Evolutionary conservation across 1,140 invertebrate genomes (phyloP), one percentile per base, ranked within the genome.

Genomic region (Aporrectodea caliginosa): DNA sequence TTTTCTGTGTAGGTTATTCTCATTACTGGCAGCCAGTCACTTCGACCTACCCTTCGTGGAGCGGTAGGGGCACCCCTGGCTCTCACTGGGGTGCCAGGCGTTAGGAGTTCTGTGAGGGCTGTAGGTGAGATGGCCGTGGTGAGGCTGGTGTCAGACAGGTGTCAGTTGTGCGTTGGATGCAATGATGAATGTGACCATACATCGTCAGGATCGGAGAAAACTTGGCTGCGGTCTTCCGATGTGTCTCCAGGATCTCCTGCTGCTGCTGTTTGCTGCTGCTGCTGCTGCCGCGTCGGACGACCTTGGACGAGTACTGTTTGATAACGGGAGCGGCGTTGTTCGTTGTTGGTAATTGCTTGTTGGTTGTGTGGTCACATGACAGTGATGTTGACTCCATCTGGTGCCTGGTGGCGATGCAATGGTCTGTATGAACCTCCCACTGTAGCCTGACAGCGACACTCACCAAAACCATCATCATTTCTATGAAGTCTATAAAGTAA

Each of bases 381-480:
- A n/a, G n/a, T n/a, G n/a, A n/a, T n/a, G n/a, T n/a, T n/a, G n/a
- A n/a, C n/a, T n/a, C n/a, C n/a, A n/a, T n/a, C n/a, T 6, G 43
- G 43, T 58, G 43, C 43, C 43, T 58, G 6, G 22, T 22, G 43
- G 22, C 43, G 43, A 58, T 58, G 43, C 22, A n/a, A n/a, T 58
- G 43, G 43, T 58, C 43, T 58, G 6, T 58, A 22, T 22, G 43
- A 58, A 58, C 43, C 43, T 58, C 43, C 43, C 43, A 58, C 43
- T 58, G 43, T 58, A 58, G 43, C 43, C 43, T n/a, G n/a, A n/a
- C n/a, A 22, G 43, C 43, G 43, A 58, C 43, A 58, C 43, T 58
- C 43, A 58, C 43, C 43, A 58, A 58, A 58, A 58, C 43, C 43
- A n/a, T n/a, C n/a, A n/a, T n/a, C n/a, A n/a, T n/a, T n/a, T n/a